A percentile compares a stretch with the other conserved stretches of the same genome.
Conservation (phyloP, 1,140 invertebrate genomes). For the Oryctes rhinoceros region DNA sequence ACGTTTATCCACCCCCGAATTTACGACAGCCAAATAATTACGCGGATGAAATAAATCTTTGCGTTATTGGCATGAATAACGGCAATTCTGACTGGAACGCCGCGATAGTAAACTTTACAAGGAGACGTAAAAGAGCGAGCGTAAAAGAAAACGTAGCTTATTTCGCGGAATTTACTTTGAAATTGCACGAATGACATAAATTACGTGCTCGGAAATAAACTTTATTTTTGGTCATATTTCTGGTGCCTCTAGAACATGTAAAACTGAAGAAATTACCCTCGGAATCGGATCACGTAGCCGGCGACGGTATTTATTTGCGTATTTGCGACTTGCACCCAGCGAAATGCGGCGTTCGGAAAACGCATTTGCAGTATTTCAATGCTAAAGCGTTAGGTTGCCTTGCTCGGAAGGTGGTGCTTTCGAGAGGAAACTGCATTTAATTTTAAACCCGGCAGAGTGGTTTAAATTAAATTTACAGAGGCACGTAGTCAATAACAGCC, state of each 20-base stretch:
- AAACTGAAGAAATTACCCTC: too few relatives aligned
- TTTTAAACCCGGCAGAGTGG: too few relatives aligned
- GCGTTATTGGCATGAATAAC: constrained; percentile 3
- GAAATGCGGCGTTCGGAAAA: too few relatives aligned
- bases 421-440: too few relatives aligned
- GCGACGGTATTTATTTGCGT: too few relatives aligned
- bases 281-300: too few relatives aligned
- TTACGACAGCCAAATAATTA: neutral
- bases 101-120: neutral
- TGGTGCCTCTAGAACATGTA: neutral
- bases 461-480: too few relatives aligned
- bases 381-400: too few relatives aligned
- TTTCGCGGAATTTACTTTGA: neutral
- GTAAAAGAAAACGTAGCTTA: neutral
- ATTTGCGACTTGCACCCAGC: too few relatives aligned
- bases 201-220: constrained; percentile 9
- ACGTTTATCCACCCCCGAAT: neutral
- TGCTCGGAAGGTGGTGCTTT: too few relatives aligned
- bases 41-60: neutral
- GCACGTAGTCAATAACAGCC: too few relatives aligned
- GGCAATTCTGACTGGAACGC: constrained; percentile 4
- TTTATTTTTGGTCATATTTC: constrained; percentile 9
- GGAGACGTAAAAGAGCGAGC: neutral
- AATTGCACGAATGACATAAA: constrained; percentile 10
- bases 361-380: too few relatives aligned